phyloP scores from a whole-genome alignment of 1,140 invertebrate genomes.

The Bombus haemorrhoidalis region DNA sequence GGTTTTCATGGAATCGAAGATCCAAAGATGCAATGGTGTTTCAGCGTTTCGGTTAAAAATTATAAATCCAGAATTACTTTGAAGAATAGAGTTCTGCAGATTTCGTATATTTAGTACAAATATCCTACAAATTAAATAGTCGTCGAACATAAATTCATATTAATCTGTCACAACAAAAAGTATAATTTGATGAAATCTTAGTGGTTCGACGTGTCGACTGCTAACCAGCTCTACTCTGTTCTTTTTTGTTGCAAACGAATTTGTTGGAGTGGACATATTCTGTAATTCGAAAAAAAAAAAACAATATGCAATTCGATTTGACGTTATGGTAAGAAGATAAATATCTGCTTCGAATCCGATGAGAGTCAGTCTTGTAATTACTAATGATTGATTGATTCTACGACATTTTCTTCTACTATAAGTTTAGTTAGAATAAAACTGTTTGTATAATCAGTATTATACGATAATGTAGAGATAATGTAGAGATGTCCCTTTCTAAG shows the following conservation, averaged over 20 bases:
- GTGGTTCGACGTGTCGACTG: not conserved
- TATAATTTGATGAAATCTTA: not conserved
- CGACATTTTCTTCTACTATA: too few species aligned
- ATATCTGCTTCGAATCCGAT: not conserved
- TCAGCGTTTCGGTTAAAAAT: not conserved
- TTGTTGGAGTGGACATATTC: not conserved
- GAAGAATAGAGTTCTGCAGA: not conserved
- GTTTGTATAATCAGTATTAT: not conserved
- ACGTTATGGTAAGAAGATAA: too few species aligned
- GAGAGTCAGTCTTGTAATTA: not conserved
- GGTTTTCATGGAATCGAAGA: not conserved
- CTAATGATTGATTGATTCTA: not conserved
- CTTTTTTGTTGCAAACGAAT: not conserved
- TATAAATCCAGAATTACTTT: not conserved
- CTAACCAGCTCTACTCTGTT: not conserved
- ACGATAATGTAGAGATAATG: not conserved
- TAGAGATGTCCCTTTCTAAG: not conserved
- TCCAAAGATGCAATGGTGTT: not conserved
- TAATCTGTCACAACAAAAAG: not conserved
- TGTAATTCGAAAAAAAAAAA: not conserved
- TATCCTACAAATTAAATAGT: not conserved
- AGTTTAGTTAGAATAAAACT: not conserved
- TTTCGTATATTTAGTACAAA: not conserved
- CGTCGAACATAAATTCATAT: not conserved
- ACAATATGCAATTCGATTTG: too few species aligned